Evolutionary conservation across 2,888 invertebrate species (phyloP), one percentile per base, ranked within the genome.

Genomic region (Sisyra terminalis): DNA sequence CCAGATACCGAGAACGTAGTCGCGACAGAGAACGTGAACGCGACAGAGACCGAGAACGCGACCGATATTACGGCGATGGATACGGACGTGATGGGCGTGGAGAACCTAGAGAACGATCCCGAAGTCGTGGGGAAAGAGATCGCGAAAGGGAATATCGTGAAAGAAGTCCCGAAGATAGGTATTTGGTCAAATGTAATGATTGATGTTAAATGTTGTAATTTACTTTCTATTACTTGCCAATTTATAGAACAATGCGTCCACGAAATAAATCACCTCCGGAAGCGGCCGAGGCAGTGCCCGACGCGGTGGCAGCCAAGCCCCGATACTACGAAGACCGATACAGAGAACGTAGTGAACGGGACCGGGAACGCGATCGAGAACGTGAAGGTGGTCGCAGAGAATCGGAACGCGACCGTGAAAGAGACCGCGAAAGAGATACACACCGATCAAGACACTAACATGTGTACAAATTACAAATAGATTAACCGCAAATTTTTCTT

Each of bases 261-360:
- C 64, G 75, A 8, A 73, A 74, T 53, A 67, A 76, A 54, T 75
- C 76, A 2, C 75, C 76, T 1, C 69, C 66, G 1, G 75, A 75
- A 54, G 65, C 65, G 17, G 69, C 67, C 59, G 66, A 60, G 53
- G 63, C 52, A 56, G 66, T 54, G 50, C 74, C 51, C 59, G 52
- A 54, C 38, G 61, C 46, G 60, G 65, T 54, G 53, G 57, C 67
- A 52, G 55, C 70, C 52, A 69, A 75, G 64, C 65, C 69, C 45
- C 73, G 78, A 46, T 89, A 89, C 69, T 88, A 89, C 64, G 88
- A 89, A 52, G 88, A 89, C 63, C 73, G 88, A 47, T 88, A 89
- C 67, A 74, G 81, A 48, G 78, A 78, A 53, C 65, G 75, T 42
- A 70, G 71, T 48, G 73, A 65, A 64, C 71, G 69, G 54, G 76